Conservation (phyloP, 2,113 vertebrate genomes). For the Percopsis transmontana region DNA sequence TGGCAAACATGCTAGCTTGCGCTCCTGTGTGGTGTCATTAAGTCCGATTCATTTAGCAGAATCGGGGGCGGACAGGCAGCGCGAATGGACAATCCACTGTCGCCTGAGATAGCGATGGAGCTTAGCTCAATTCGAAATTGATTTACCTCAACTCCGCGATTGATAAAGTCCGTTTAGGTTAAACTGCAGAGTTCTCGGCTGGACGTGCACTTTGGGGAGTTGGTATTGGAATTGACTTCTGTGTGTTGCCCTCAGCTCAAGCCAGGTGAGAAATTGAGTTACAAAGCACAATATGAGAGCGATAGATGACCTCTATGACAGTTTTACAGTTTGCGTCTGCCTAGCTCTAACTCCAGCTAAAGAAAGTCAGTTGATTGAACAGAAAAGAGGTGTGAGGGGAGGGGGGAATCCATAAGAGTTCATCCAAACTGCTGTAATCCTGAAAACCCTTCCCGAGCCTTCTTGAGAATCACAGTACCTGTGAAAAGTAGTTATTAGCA, state of each 20-base stretch:
- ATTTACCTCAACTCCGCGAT: conserved; percentile 73
- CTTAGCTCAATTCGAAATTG: conserved; percentile 72
- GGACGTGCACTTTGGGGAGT: conserved; percentile 62
- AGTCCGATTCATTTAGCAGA: conserved; percentile 64
- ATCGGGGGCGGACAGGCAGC: conserved; percentile 55
- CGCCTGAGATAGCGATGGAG: conserved; percentile 62
- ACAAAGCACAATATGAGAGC: conserved; percentile 56
- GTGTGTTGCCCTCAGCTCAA: conserved; percentile 66
- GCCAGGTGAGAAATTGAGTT: conserved; percentile 74
- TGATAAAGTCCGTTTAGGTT: conserved; percentile 77
- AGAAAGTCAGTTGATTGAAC: conserved; percentile 47
- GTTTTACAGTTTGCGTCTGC: conserved; percentile 51
- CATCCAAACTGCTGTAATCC: conserved; percentile 43
- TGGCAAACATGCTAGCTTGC: conserved; percentile 30
- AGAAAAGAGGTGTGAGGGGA: conserved; percentile 35
- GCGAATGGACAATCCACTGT: conserved; percentile 64
- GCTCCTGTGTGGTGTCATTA: conserved; percentile 55
- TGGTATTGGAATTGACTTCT: conserved; percentile 68
- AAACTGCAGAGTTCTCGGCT: conserved; percentile 69
- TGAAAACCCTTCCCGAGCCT: conserved; percentile 20
- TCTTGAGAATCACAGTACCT: conserved; percentile 24
- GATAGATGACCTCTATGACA: conserved; percentile 57
- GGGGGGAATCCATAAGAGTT: conserved; percentile 45
- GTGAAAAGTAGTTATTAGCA: conserved; percentile 8
- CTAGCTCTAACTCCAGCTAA: conserved; percentile 45